phyloP scores from a whole-genome alignment of 2,888 invertebrate genomes.

The Spisula solida region DNA sequence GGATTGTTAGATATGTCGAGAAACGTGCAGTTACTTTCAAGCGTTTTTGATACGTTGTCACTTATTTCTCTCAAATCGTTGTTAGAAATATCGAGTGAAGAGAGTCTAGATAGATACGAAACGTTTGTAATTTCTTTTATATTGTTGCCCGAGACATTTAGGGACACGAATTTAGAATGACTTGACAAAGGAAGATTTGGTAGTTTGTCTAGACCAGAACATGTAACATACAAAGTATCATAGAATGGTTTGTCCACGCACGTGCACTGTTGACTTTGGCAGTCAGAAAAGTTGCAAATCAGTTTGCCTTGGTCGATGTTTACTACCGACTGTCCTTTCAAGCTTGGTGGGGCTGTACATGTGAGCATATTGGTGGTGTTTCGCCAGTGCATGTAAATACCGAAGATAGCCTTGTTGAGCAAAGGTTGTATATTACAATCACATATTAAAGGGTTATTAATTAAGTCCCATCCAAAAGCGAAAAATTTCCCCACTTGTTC shows the following conservation, averaged over 20 bases:
- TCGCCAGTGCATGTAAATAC: slow-evolving; percentile 43
- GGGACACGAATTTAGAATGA: slow-evolving; percentile 42
- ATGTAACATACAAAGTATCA: slow-evolving; percentile 49
- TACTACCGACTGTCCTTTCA: background rate
- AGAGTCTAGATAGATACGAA: slow-evolving; percentile 31
- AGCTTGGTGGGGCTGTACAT: slow-evolving; percentile 51
- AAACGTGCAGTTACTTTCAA: slow-evolving; percentile 46
- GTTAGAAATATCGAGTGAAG: slow-evolving; percentile 43
- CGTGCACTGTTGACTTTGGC: slow-evolving; percentile 23
- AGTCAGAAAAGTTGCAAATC: slow-evolving; percentile 17
- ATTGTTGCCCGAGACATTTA: slow-evolving; percentile 47
- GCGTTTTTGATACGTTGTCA: background rate
- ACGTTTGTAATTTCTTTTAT: slow-evolving; percentile 38
- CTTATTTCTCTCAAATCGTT: slow-evolving; percentile 41
- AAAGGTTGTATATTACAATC: slow-evolving; percentile 64
- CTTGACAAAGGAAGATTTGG: slow-evolving; percentile 46
- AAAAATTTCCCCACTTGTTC: slow-evolving; percentile 49
- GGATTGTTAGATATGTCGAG: slow-evolving; percentile 51
- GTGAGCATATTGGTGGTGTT: slow-evolving; percentile 46
- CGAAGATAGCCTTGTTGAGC: slow-evolving; percentile 12
- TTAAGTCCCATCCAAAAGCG: slow-evolving; percentile 58
- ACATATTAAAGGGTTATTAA: slow-evolving; percentile 52
- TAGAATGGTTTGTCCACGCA: slow-evolving; percentile 47
- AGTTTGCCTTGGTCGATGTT: background rate
- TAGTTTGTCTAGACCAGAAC: slow-evolving; percentile 20